phyloP scores from a whole-genome alignment of 1,140 invertebrate genomes.

The Ruditapes philippinarum region DNA sequence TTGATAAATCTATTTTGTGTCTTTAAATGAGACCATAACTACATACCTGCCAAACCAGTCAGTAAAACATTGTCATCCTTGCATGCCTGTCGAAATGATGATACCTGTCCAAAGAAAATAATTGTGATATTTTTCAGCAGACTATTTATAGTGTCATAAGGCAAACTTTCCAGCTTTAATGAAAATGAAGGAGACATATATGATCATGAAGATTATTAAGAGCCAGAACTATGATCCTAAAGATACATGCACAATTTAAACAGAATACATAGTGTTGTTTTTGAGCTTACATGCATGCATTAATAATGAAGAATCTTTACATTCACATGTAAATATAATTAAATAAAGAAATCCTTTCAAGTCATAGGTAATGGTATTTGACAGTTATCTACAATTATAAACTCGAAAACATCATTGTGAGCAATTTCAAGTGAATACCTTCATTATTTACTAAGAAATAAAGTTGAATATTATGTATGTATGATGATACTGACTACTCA shows the following conservation, averaged over 20 bases:
- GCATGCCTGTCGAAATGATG: background rate
- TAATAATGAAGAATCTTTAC: too few species aligned
- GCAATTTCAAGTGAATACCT: too few species aligned
- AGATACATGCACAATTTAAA: background rate
- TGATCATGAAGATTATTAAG: background rate
- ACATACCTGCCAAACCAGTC: background rate
- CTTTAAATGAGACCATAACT: background rate
- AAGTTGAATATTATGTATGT: too few species aligned
- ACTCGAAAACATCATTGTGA: too few species aligned
- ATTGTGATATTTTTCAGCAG: background rate
- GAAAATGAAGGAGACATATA: background rate
- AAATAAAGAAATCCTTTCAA: too few species aligned
- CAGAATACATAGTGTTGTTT: background rate
- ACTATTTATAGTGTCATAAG: background rate
- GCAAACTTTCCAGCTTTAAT: background rate
- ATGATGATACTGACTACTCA: too few species aligned
- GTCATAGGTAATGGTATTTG: too few species aligned
- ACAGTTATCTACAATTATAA: too few species aligned
- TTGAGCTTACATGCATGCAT: background rate
- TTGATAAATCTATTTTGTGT: background rate
- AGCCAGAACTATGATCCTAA: too few species aligned
- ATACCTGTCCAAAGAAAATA: background rate
- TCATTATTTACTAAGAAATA: too few species aligned
- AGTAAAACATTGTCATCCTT: background rate
- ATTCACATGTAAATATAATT: too few species aligned